Base-by-base conservation (phyloP, 2,113 vertebrate species). In the Sminthopsis crassicaudata region DNA sequence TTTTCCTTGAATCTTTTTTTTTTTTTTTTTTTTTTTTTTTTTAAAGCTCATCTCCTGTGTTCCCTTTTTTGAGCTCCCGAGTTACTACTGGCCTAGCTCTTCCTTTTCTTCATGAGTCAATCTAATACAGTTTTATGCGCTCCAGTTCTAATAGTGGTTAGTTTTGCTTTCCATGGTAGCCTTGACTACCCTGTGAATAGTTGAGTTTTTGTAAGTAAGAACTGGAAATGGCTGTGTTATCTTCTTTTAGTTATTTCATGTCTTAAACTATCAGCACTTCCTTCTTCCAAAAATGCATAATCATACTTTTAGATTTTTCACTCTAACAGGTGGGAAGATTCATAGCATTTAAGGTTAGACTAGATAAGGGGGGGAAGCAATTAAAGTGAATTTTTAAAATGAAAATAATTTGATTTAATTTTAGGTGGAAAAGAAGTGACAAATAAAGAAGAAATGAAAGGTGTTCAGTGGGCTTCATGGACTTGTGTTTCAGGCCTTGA, bases 341-440 rank as follows among this genome's bases (percentile, higher is more conserved):
- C 5, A 92, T 95, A 94, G 94, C 91, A 91, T 90, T 90, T 94
- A 90, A 23, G 6, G 76, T 19, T 93, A 91, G 54, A 90, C 46
- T 22, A 51, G 12, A 89, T 89, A 96, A 23, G 92, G 19, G 94
- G n/a, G 91, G 94, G 50, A 11, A 51, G 50, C 36, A 89, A 92
- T 54, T 0, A 76, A 92, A 96, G 2, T 93, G 11, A 92, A 48
- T 96, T 88, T 91, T 89, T 96, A 97, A 98, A 93, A 93, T 50
- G 60, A 67, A 67, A 67, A 84, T 30, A 19, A 88, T 53, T 12
- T 98, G 90, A 55, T 46, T 98, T 98, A 95, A 42, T 98, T 97
- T 97, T 98, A 99, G 99, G 99, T 98, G 99, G 99, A 97, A 99
- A 99, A 98, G 99, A 99, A 98, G 98, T 99, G 94, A 99, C 98